Evolutionary conservation across 2,113 vertebrate genomes (phyloP).

Genomic region (Tenebrosternarchus preto): DNA sequence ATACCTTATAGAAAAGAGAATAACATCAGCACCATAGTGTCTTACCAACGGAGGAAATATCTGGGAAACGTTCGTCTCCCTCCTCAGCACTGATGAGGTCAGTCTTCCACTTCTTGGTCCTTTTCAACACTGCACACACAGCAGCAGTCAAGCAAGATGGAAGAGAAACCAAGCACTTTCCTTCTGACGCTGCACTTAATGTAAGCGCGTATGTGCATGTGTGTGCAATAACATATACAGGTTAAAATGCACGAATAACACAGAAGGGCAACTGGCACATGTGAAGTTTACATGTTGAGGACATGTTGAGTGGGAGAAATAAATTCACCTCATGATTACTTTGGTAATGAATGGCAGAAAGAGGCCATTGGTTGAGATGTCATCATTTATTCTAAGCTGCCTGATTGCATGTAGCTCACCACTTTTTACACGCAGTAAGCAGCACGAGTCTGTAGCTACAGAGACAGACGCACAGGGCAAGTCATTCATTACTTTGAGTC

Average conservation of each 20-base stretch:
- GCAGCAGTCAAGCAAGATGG: not conserved
- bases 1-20: not conserved
- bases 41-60: slow-evolving; percentile 94
- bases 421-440: not conserved
- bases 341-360: not conserved
- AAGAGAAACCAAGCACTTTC: not conserved
- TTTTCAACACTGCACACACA: slow-evolving; percentile 84
- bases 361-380: not conserved
- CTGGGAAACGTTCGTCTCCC: slow-evolving; percentile 89
- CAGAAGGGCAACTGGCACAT: not conserved
- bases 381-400: not conserved
- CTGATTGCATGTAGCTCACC: not conserved
- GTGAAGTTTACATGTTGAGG: not conserved
- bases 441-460: not conserved
- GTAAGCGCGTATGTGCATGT: not conserved
- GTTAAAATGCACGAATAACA: too few relatives aligned
- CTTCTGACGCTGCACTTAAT: not conserved
- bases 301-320: not conserved
- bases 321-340: not conserved
- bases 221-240: too few relatives aligned
- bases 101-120: slow-evolving; percentile 87
- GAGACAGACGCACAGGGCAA: slow-evolving; percentile 25
- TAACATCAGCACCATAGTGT: not conserved
- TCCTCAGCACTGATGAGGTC: slow-evolving; percentile 94
- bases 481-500: slow-evolving; percentile 28